phyloP scores from a whole-genome alignment of 1,140 invertebrate species.

The Pissodes strobi region DNA sequence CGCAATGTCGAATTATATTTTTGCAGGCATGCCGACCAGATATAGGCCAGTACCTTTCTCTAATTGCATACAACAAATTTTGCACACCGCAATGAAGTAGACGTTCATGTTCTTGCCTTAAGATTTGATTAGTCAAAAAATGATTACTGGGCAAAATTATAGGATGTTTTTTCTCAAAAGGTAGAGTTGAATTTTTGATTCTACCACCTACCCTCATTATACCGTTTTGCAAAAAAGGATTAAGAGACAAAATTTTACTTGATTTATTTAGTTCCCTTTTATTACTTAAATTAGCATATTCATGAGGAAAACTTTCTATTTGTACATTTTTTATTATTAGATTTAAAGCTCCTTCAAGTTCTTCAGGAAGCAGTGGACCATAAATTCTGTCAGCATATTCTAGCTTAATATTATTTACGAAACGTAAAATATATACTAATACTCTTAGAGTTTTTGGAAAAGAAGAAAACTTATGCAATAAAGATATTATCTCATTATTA shows the following conservation, averaged over 20 bases:
- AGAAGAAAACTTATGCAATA: slow-evolving; percentile 24
- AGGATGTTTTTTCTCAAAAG: slow-evolving; percentile 35
- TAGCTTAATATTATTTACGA: slow-evolving; percentile 5
- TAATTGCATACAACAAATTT: too few relatives aligned
- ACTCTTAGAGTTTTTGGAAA: slow-evolving; percentile 6
- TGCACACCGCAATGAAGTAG: too few relatives aligned
- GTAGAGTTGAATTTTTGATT: slow-evolving; percentile 34
- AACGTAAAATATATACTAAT: slow-evolving; percentile 15
- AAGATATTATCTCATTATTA: neutral
- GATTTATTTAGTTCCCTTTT: neutral
- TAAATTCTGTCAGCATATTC: slow-evolving; percentile 1
- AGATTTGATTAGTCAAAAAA: slow-evolving; percentile 33
- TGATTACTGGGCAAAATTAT: slow-evolving; percentile 34
- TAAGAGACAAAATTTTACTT: too few relatives aligned
- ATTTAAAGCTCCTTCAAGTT: slow-evolving; percentile 4
- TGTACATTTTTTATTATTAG: slow-evolving; percentile 24
- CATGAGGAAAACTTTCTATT: slow-evolving; percentile 22
- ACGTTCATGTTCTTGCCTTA: slow-evolving; percentile 35
- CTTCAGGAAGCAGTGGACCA: neutral
- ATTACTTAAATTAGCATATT: slow-evolving; percentile 22
- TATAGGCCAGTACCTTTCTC: too few relatives aligned
- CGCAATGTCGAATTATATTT: too few relatives aligned
- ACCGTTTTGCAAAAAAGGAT: slow-evolving; percentile 38
- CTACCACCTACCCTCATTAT: slow-evolving; percentile 46
- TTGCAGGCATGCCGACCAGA: slow-evolving; percentile 24